phyloP scores from a whole-genome alignment of 2,888 invertebrate genomes.

The Hydropsyche betteni region DNA sequence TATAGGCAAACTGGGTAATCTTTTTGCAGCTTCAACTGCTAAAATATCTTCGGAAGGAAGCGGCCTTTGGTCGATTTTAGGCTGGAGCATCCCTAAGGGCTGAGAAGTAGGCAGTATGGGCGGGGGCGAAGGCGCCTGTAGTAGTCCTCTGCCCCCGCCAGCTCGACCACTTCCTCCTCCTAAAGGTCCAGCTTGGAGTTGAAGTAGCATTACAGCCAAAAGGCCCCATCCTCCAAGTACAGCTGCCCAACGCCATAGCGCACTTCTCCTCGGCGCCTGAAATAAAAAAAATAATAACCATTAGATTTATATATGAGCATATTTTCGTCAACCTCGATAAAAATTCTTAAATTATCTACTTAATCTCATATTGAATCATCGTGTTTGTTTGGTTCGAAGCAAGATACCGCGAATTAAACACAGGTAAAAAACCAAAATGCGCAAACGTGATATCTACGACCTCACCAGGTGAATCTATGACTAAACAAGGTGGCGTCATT shows the following conservation, averaged over 20 bases:
- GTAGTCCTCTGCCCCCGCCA: slow-evolving; percentile 42
- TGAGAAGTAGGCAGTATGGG: slow-evolving; percentile 38
- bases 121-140: slow-evolving; percentile 41
- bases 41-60: slow-evolving; percentile 74
- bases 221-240: slow-evolving; percentile 48
- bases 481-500: slow-evolving; percentile 35
- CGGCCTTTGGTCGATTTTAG: slow-evolving; percentile 46
- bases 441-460: slow-evolving; percentile 32
- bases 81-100: slow-evolving; percentile 35
- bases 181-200: slow-evolving; percentile 48
- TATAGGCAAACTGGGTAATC: slow-evolving; percentile 85
- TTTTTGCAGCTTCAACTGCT: slow-evolving; percentile 79
- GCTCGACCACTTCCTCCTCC: slow-evolving; percentile 38
- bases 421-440: slow-evolving; percentile 4
- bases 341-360: too few relatives aligned
- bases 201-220: slow-evolving; percentile 46
- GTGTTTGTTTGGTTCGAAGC: not conserved
- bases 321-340: too few relatives aligned
- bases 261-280: slow-evolving; percentile 45
- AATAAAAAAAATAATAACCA: slow-evolving; percentile 35
- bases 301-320: too few relatives aligned
- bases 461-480: slow-evolving; percentile 10
- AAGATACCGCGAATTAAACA: not conserved
- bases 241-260: slow-evolving; percentile 46
- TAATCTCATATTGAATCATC: too few relatives aligned